Evolutionary conservation across 2,113 vertebrate genomes (phyloP), one percentile per base, ranked within the genome.

Genomic region (Anguilla rostrata): DNA sequence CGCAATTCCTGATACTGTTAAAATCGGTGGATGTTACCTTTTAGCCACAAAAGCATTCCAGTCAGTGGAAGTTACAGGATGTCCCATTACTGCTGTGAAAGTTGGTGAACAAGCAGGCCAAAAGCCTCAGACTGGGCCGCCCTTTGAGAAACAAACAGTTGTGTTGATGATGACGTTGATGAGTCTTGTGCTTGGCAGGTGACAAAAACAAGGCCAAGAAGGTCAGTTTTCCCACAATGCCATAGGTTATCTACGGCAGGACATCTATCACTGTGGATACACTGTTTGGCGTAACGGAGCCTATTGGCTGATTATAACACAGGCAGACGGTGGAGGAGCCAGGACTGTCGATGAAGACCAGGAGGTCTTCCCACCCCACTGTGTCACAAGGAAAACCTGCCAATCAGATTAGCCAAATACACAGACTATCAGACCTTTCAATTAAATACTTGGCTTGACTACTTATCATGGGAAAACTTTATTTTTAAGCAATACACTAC

Each of bases 131-230:
- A 7, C n/a, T 2, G 26, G 26, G 43, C n/a, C 43, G 20, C 40
- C 26, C 34, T 2, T 39, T 82, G 11, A 84, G 16, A 29, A 12
- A 56, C 63, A n/a, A 66, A n/a, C 80, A 49, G 40, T 66, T 16
- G 83, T 87, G 89, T 82, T 88, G 49, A 53, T 14, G 49, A 53
- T 53, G 89, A 83, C 87, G 81, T 57, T 87, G 79, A 87, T 39
- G 83, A 78, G 82, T 46, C 84, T 34, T 83, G 82, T 56, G 29
- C 39, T 83, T 89, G 92, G 92, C 92, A 92, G 84, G 83, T 93
- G 91, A 94, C 89, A 89, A 89, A 91, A 92, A 92, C 92, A 93
- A 88, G 87, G 91, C 91, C 90, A 91, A 91, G 92, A 92, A 93
- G 92, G 92, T 91, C 83, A 39, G 46, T 53, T 83, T 60, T 83